phyloP scores from a whole-genome alignment of 2,888 invertebrate species.

The Capitulum mitella region DNA sequence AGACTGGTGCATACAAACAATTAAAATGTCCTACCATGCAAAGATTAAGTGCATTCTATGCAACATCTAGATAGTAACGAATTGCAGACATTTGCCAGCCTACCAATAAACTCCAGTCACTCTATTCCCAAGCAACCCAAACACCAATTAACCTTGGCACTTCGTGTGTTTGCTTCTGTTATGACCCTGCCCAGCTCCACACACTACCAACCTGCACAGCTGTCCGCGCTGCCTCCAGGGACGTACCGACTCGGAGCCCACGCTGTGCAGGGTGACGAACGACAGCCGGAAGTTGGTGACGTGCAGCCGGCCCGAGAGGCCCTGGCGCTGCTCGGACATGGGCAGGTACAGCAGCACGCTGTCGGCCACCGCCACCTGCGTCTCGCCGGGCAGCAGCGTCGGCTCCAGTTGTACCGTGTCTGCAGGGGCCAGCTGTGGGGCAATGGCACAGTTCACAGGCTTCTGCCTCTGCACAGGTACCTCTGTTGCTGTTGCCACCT shows the following conservation, averaged over 20 bases:
- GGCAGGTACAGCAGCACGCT: slow-evolving; percentile 76
- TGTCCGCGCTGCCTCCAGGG: too few species aligned
- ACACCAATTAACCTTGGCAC: too few species aligned
- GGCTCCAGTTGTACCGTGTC: neutral
- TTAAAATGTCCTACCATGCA: too few species aligned
- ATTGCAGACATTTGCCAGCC: too few species aligned
- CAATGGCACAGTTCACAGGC: neutral
- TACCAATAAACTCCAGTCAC: too few species aligned
- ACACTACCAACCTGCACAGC: too few species aligned
- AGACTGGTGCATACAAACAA: too few species aligned
- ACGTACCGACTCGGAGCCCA: neutral
- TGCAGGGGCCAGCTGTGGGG: neutral
- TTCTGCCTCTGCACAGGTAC: neutral
- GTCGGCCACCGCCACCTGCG: slow-evolving; percentile 68
- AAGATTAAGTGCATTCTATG: too few species aligned
- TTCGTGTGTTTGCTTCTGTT: too few species aligned
- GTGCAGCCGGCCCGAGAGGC: slow-evolving; percentile 72
- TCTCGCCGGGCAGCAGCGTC: slow-evolving; percentile 56
- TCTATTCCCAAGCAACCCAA: too few species aligned
- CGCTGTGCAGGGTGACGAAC: slow-evolving; percentile 51
- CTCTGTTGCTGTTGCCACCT: neutral
- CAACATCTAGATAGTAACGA: too few species aligned
- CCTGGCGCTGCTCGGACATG: slow-evolving; percentile 67
- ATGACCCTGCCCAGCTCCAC: too few species aligned
- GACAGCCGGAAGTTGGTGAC: slow-evolving; percentile 89